Evolutionary conservation across 2,113 vertebrate species (phyloP), one percentile per base, ranked within the genome.

Genomic region (Oncorhynchus keta): DNA sequence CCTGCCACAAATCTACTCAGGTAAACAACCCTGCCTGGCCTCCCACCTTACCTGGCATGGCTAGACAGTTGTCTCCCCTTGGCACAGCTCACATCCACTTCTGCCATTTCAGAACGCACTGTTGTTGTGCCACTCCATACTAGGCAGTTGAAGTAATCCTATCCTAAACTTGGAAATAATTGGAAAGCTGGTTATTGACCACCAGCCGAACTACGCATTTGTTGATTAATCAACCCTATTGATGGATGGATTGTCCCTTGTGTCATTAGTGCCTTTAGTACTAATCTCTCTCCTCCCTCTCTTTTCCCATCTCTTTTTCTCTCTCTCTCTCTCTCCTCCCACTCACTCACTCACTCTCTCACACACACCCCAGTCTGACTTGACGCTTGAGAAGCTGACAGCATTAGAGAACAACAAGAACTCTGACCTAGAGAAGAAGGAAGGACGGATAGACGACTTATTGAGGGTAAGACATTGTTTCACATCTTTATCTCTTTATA

Each of bases 401-500:
- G 96, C 96, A 71, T 92, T 98, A 92, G 97, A 98, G 92, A 98
- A 93, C 89, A 95, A 89, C 92, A 98, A 98, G 90, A 96, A 95
- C 91, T 97, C 96, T 76, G 96, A 98, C 88, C 93, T 98, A 89
- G 97, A 98, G 90, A 97, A 97, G 93, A 98, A 97, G 80, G 97
- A 98, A 83, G 97, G 96, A 59, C 94, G 97, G 83, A 98, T 98
- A 93, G 96, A 98, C 76, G 97, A 97, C 87, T 93, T 98, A 77
- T 71, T 98, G 93, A 93, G 97, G 95, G 97, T 98, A 90, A 95
- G 94, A 80, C 89, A 16, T 14, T 55, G 16, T 55, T 55, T 18
- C 51, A 55, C 51, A 18, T 55, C 51, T 18, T 55, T 18, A 16
- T 16, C 51, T 16, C 51, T 55, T 55, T 55, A 1, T 18, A 16